Base-by-base conservation (phyloP, 2,113 vertebrate species). In the Triplophysa siluroides region DNA sequence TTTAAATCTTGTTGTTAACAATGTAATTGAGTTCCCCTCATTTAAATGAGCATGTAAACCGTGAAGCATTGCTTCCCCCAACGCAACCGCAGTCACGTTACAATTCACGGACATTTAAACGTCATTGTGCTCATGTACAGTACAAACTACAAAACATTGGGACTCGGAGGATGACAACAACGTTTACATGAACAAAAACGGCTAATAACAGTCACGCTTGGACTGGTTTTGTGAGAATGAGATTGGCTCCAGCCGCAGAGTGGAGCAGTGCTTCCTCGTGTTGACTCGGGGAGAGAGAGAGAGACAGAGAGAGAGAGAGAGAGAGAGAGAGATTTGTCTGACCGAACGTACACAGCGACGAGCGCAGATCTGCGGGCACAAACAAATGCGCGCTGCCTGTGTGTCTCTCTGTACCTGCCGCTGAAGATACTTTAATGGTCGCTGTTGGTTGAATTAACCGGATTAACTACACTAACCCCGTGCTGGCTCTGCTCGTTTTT, bases 341-440 rank as follows among this genome's bases (percentile, higher is more conserved):
- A 68, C n/a, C 52, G 10, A 63, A 74, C 38, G 23, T 64, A 58
- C 66, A 81, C 54, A 67, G 66, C 52, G 16, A 71, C 78, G 69
- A 58, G 54, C 19, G 76, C 24, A 29, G 83, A 60, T 78, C 89
- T 89, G 90, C 88, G 83, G 90, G 79, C 81, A 88, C 90, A 92
- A 92, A 92, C 90, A 93, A 89, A 92, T 80, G 86, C 90, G 90
- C 75, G 79, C 69, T 75, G 29, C 11, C 19, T 74, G 7, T 16
- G 45, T 12, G 54, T 60, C 23, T 43, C 50, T 45, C 43, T 45
- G 43, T 45, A 64, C 74, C 61, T 76, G 60, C 41, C 74, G 23
- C 65, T 43, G 8, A 14, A 29, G 70, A 9, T 24, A 21, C 64
- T 77, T 82, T 16, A 14, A 76, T 70, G 72, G 4, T 77, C 16